Evolutionary conservation across 2,113 vertebrate genomes (phyloP), one percentile per base, ranked within the genome.

Genomic region (Ellobius talpinus): DNA sequence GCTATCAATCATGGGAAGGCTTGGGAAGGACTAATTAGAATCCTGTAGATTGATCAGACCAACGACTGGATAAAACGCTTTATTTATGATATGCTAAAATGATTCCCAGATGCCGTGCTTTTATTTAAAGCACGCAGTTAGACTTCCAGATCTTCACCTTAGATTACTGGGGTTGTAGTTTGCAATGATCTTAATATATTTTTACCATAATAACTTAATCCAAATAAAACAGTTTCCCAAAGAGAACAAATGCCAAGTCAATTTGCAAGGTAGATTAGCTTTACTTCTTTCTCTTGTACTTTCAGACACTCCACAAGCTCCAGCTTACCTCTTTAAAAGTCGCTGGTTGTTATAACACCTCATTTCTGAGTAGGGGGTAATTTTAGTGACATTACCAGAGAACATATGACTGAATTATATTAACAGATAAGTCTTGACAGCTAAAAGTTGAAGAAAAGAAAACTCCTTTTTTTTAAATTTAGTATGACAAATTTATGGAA

Each of bases 61-160:
- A 45, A 1, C 50, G 50, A 85, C 45, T 13, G 0, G 68, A 68
- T 89, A 16, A 89, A 96, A 58, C 45, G 45, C 55, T 92, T 91
- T 85, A 77, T n/a, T 87, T 10, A 24, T 84, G 45, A 39, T 82
- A 39, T 17, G 39, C 81, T 29, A 92, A 29, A 47, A 5, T 88
- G 45, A 82, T 45, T 94, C 23, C 87, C 33, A 90, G 84, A 85
- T 81, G 42, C 66, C 23, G 19, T 74, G 36, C 74, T 94, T 95
- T 89, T 63, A 31, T 68, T 93, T 70, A 85, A 96, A 87, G 11
- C 50, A 94, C 68, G 45, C 61, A 65, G 47, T 86, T n/a, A 42
- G 29, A 85, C 66, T 95, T 95, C 21, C 70, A 68, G 39, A 50
- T 29, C 50, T 96, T 45, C 3, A 79, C n/a, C 65, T 90, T 96